Percentiles rank a stretch among this genome's conserved stretches.
These are phyloP conservation scores for Caenorhabditis plicata DNA, from an alignment of 2,888 invertebrate species.

Conservation along the genomic window DNA sequence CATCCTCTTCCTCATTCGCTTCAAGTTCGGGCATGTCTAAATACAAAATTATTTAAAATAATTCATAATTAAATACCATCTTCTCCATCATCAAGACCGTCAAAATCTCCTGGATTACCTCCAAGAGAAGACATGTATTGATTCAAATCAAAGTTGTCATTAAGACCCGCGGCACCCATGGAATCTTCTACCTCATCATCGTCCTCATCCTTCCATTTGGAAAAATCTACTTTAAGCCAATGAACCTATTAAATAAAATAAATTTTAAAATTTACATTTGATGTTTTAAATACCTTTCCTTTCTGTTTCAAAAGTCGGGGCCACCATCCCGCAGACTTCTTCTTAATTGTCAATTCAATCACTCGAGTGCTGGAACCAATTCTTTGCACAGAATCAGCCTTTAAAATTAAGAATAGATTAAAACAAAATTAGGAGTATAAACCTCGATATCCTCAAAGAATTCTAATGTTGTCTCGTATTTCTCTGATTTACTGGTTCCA, in stretches of 20 bases:
- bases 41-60: neutral
- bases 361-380: constrained; percentile 34
- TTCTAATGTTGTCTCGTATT: constrained; percentile 84
- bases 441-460: constrained; percentile 77
- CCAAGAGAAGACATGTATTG: constrained; percentile 44
- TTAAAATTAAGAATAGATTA: neutral
- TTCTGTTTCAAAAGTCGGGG: constrained; percentile 67
- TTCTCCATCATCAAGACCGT: constrained; percentile 34
- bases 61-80: constrained; percentile 15
- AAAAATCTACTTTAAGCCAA: constrained; percentile 81
- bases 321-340: constrained; percentile 68
- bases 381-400: constrained; percentile 19
- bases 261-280: constrained; percentile 66
- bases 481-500: constrained; percentile 80
- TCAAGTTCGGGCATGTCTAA: constrained; percentile 49
- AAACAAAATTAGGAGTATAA: too few species aligned
- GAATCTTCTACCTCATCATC: constrained; percentile 76
- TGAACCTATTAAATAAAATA: constrained; percentile 27
- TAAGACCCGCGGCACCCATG: constrained; percentile 13
- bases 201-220: constrained; percentile 91
- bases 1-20: constrained; percentile 43
- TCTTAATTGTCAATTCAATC: constrained; percentile 49
- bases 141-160: constrained; percentile 38
- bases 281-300: too few species aligned
- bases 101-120: constrained; percentile 31